Percentiles rank a stretch among this genome's conserved stretches.
phyloP scores from a whole-genome alignment of 2,888 invertebrate species.

The Phymatocera aterrima region DNA sequence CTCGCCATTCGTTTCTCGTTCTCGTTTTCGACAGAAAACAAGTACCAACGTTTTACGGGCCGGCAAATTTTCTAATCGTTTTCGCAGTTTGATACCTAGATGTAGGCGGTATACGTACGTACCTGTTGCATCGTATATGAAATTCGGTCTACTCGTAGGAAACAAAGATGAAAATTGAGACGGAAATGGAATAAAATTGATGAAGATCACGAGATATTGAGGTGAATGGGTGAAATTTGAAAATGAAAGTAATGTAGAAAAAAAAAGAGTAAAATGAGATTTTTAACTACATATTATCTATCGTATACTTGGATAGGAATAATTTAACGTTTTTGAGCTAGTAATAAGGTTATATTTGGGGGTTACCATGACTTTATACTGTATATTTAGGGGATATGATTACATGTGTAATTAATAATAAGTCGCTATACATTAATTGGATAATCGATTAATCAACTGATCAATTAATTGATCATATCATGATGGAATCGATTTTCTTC shows the following conservation, averaged over 20 bases:
- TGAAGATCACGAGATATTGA: background rate
- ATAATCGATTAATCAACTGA: background rate
- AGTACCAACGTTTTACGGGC: too few relatives aligned
- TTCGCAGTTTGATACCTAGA: too few relatives aligned
- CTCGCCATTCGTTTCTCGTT: too few relatives aligned
- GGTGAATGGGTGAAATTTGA: conserved; percentile 22
- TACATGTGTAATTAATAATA: conserved; percentile 4
- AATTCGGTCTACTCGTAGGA: too few relatives aligned
- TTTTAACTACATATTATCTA: conserved; percentile 48
- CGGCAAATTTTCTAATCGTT: too few relatives aligned
- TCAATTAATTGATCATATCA: background rate
- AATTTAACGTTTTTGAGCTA: conserved; percentile 20
- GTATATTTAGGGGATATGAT: too few relatives aligned
- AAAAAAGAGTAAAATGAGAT: too few relatives aligned
- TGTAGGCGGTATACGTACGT: too few relatives aligned
- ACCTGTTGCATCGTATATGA: too few relatives aligned
- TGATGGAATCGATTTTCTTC: too few relatives aligned
- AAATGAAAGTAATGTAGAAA: conserved; percentile 2
- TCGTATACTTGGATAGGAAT: too few relatives aligned
- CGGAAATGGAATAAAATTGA: conserved; percentile 22
- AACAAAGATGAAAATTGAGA: conserved; percentile 50
- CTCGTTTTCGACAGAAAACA: too few relatives aligned
- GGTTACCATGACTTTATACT: conserved; percentile 47
- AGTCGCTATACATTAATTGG: background rate
- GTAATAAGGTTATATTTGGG: conserved; percentile 37